Evolutionary conservation across 2,888 invertebrate genomes (phyloP), one percentile per base, ranked within the genome.

Genomic region (Selenia dentaria): DNA sequence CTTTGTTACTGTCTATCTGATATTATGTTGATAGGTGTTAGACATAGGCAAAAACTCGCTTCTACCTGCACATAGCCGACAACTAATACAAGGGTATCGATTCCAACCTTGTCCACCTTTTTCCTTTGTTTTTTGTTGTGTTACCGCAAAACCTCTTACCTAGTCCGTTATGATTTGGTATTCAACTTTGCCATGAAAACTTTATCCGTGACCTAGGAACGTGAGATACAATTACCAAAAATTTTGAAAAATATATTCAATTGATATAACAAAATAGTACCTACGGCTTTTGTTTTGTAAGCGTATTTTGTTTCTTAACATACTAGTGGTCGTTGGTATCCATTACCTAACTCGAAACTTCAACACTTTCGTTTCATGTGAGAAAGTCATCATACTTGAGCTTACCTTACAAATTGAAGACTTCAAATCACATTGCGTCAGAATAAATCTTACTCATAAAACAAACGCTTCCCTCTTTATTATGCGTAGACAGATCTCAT

Each of bases 21-120:
- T 16, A 16, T 22, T 62, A 56, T 54, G 64, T 64, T 67, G 71
- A 73, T 71, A 73, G 70, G 74, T 70, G 71, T 65, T 57, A 64
- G 63, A 65, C 63, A 64, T 54, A 56, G 43, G 68, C 62, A 65
- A 68, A 72, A 70, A 78, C 70, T 62, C 59, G 65, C 67, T 64
- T 62, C 58, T 70, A 70, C 72, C 74, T 74, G 71, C 66, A 64
- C 55, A 58, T 60, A 58, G 48, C 57, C 51, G 47, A 54, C 53
- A 57, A 53, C 53, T 51, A 57, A 63, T 55, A 54, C 54, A 61
- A 64, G 66, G 66, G 64, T 65, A 63, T 62, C 64, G 56, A 63
- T 61, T 62, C 60, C 49, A 59, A 55, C 50, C 51, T 55, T 54
- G 54, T 49, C 56, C 51, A 54, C 38, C 40, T 57, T 54, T 67